Percentiles rank a stretch among this genome's conserved stretches.
Conservation (phyloP, 2,113 vertebrate species). For the Carollia perspicillata region DNA sequence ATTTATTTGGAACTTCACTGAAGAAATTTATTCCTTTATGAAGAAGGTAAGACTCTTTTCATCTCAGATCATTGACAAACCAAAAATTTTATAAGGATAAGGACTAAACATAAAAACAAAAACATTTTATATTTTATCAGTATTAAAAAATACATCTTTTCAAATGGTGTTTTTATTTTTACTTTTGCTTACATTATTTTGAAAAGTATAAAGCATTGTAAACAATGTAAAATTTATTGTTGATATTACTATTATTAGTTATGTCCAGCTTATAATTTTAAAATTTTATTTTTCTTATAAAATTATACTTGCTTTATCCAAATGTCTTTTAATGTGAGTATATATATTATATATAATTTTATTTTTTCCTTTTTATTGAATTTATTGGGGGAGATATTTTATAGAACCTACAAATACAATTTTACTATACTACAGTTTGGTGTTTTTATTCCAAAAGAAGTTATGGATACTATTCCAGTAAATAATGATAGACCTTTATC, state of each 20-base stretch:
- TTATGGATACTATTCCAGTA: not conserved
- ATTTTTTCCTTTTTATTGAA: not conserved
- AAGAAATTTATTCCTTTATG: not conserved
- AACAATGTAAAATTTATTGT: not conserved
- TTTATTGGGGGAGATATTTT: not conserved
- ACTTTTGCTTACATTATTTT: slow-evolving; percentile 3
- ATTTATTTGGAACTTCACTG: not conserved
- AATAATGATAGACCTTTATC: slow-evolving; percentile 20
- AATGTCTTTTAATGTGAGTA: not conserved
- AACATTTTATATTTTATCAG: not conserved
- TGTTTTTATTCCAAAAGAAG: slow-evolving; percentile 5
- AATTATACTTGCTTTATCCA: not conserved
- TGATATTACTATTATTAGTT: not conserved
- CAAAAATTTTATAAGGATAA: not conserved
- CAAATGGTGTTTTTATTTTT: not conserved
- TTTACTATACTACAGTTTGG: not conserved
- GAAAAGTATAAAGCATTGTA: not conserved
- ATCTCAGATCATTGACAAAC: not conserved
- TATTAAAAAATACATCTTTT: not conserved
- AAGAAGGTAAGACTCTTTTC: not conserved
- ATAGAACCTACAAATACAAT: not conserved
- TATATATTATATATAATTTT: not conserved
- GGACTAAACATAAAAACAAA: not conserved
- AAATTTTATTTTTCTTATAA: slow-evolving; percentile 12
- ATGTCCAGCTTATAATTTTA: not conserved